Base-by-base conservation (phyloP, 2,797 vertebrate species). In the Vultur gryphus region DNA sequence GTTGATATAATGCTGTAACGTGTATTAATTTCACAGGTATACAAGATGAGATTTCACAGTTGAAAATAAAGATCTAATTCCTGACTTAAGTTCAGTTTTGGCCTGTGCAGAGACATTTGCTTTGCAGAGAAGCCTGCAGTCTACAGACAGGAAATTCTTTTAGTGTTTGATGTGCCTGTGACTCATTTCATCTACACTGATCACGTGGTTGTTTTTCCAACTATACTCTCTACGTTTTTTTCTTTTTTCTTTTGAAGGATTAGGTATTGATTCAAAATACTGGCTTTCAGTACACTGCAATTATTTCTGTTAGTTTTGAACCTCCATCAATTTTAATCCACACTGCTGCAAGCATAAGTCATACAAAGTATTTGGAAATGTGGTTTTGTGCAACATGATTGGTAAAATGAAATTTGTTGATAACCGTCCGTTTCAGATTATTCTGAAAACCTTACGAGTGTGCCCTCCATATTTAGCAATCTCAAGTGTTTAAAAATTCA, bases 121-220 rank as follows among this genome's bases (percentile, higher is more conserved):
- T 89, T 90, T 94, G 88, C 93, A 94, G 93, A 97, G 93, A 84
- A 93, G 80, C 43, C 76, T 97, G 90, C 73, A 97, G 87, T 93
- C 84, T 88, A 71, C 93, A 98, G 97, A 97, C 98, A 98, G 98
- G 98, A 98, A 98, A 98, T 98, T 97, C 98, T 98, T 98, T 97
- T 95, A 96, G 95, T 95, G 80, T 95, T 90, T 98, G 97, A 94
- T 97, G 78, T 94, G 90, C 67, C 96, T 95, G 97, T 98, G 97
- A 98, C 90, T 98, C 96, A 98, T 97, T 97, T 96, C 58, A 67
- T 97, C 97, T 97, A 92, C 96, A 75, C 96, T 97, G 87, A 66
- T 93, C 95, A 87, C 69, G 64, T 90, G 79, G 72, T 89, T 95
- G 79, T 94, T 96, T 93, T 95, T 95, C 90, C 93, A 95, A 28